Evolutionary conservation across 2,888 invertebrate genomes (phyloP).

Genomic region (Drosophila paranaensis): DNA sequence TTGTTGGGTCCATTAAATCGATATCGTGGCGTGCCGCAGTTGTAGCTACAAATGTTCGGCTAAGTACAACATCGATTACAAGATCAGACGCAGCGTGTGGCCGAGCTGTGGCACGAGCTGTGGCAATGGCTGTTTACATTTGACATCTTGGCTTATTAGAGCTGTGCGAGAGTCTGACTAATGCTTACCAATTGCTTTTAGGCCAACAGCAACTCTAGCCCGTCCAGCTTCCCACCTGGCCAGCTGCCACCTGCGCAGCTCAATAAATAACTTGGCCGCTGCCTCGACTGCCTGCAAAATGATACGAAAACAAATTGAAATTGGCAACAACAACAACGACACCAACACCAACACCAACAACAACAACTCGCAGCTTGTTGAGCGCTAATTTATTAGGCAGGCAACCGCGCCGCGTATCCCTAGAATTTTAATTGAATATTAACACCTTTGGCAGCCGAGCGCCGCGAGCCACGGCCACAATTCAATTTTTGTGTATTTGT

Average conservation of each 20-base stretch:
- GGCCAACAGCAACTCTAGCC: slow-evolving; percentile 2
- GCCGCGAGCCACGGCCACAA: slow-evolving; percentile 71
- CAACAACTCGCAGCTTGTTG: slow-evolving; percentile 75
- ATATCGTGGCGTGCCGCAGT: slow-evolving; percentile 76
- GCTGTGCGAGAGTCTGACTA: not conserved
- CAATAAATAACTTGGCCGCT: slow-evolving; percentile 65
- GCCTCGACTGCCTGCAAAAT: slow-evolving; percentile 39
- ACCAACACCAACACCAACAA: slow-evolving; percentile 34
- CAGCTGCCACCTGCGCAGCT: slow-evolving; percentile 71
- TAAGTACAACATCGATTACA: slow-evolving; percentile 81
- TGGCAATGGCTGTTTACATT: slow-evolving; percentile 20
- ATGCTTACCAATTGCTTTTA: not conserved
- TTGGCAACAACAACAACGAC: slow-evolving; percentile 70
- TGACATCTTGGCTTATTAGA: slow-evolving; percentile 36
- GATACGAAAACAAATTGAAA: slow-evolving; percentile 82
- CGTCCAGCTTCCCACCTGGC: not conserved
- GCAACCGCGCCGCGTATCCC: slow-evolving; percentile 65
- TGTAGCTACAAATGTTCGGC: slow-evolving; percentile 75
- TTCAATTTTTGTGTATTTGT: slow-evolving; percentile 82
- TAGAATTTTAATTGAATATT: slow-evolving; percentile 85
- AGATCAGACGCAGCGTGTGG: slow-evolving; percentile 72
- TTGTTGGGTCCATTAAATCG: slow-evolving; percentile 76
- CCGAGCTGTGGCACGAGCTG: slow-evolving; percentile 49
- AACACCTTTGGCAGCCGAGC: slow-evolving; percentile 83
- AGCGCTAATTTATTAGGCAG: slow-evolving; percentile 81